These are phyloP conservation scores for Ictalurus punctatus DNA, from an alignment of 2,113 vertebrate genomes.

Conservation along the genomic window DNA sequence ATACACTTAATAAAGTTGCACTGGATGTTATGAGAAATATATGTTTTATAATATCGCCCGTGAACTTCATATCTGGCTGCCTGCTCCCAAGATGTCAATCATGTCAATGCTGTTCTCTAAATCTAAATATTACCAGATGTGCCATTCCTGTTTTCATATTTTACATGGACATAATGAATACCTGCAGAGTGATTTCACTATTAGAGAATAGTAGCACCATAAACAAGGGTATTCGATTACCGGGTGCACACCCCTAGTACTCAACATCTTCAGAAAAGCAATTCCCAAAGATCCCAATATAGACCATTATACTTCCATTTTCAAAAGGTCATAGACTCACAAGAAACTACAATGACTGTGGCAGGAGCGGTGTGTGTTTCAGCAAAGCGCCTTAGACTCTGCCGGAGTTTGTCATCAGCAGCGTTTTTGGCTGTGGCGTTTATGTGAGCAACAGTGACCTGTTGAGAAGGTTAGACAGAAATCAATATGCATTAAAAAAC, in stretches of 20 bases:
- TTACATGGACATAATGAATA: neutral
- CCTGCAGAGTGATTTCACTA: neutral
- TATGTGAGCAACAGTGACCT: constrained; percentile 98
- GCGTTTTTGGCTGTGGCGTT: constrained; percentile 99
- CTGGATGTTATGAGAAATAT: neutral
- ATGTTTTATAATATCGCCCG: too few species aligned
- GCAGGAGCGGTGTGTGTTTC: constrained; percentile 95
- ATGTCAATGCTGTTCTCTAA: neutral
- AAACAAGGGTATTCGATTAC: neutral
- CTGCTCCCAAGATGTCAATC: neutral
- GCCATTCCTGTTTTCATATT: neutral
- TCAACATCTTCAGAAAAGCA: neutral
- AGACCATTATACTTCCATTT: neutral
- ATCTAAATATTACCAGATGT: neutral
- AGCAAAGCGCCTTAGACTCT: constrained; percentile 93
- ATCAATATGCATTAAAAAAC: neutral
- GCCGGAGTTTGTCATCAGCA: constrained; percentile 95
- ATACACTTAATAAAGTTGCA: neutral
- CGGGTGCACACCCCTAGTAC: neutral
- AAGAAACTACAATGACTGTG: constrained; percentile 93
- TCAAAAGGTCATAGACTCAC: constrained; percentile 72
- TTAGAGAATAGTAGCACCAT: neutral
- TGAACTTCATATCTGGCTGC: neutral
- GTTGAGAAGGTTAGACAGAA: neutral
- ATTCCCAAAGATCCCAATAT: neutral